A percentile compares a stretch with the other conserved stretches of the same genome.
phyloP scores from a whole-genome alignment of 2,113 vertebrate species.

The Etheostoma spectabile region DNA sequence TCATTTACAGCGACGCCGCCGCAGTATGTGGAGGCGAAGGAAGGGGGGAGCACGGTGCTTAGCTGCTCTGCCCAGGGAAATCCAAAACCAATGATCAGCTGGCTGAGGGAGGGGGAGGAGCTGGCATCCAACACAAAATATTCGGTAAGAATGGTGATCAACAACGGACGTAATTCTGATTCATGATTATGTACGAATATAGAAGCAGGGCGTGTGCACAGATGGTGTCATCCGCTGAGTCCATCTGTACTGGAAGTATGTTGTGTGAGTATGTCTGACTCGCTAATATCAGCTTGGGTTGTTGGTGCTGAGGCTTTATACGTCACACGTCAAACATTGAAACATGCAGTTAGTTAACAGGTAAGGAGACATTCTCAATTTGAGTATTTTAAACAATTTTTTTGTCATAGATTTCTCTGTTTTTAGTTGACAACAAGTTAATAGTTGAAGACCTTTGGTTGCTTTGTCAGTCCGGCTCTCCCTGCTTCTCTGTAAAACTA shows the following conservation, averaged over 20 bases:
- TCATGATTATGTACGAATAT: slow-evolving; percentile 46
- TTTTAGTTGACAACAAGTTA: not conserved
- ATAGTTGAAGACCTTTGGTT: not conserved
- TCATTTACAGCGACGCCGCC: slow-evolving; percentile 96
- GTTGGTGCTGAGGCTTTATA: not conserved
- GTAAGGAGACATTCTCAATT: not conserved
- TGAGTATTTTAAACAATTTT: not conserved
- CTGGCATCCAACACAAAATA: slow-evolving; percentile 91
- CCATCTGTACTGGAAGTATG: slow-evolving; percentile 63
- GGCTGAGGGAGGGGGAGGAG: slow-evolving; percentile 93
- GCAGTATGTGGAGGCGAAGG: slow-evolving; percentile 97
- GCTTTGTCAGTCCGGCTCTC: slow-evolving; percentile 23
- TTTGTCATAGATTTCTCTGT: not conserved
- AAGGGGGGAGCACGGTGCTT: slow-evolving; percentile 92
- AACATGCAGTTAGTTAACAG: not conserved
- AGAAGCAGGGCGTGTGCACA: slow-evolving; percentile 53
- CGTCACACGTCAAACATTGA: not conserved
- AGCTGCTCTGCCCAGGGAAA: slow-evolving; percentile 97
- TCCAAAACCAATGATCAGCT: slow-evolving; percentile 97
- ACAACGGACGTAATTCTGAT: slow-evolving; percentile 8
- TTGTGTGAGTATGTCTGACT: slow-evolving; percentile 35
- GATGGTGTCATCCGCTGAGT: slow-evolving; percentile 60
- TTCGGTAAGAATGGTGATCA: slow-evolving; percentile 83
- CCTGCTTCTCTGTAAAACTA: slow-evolving; percentile 7
- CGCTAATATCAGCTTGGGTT: slow-evolving; percentile 34